Percentiles rank a stretch among this genome's conserved stretches.
phyloP scores from a whole-genome alignment of 2,797 vertebrate species.

The Phalloptychus januarius region DNA sequence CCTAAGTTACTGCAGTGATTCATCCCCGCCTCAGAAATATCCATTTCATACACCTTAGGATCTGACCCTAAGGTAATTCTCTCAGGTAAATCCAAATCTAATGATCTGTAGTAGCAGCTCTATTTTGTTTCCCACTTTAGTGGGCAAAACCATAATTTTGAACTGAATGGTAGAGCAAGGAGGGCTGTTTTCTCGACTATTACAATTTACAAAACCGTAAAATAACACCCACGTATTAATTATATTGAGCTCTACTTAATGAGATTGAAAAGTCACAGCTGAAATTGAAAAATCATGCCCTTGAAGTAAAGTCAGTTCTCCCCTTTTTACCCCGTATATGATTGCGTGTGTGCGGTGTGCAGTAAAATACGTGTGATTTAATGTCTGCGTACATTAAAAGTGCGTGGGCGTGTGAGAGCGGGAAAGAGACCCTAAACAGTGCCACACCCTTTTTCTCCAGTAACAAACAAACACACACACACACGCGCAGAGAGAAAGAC shows the following conservation, averaged over 20 bases:
- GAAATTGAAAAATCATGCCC: constrained; percentile 63
- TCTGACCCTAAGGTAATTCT: constrained; percentile 78
- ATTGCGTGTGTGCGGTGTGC: neutral
- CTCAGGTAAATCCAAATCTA: constrained; percentile 73
- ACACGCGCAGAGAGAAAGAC: constrained; percentile 60
- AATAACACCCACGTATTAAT: constrained; percentile 62
- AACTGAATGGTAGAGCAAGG: constrained; percentile 50
- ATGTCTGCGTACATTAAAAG: constrained; percentile 39
- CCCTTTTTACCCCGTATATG: constrained; percentile 17
- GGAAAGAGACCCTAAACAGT: constrained; percentile 67
- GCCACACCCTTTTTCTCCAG: constrained; percentile 90
- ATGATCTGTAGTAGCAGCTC: constrained; percentile 74
- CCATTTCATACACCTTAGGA: constrained; percentile 79
- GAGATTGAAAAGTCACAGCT: constrained; percentile 60
- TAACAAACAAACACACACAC: constrained; percentile 69
- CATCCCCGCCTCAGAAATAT: constrained; percentile 79
- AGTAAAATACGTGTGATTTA: constrained; percentile 44
- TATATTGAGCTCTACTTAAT: constrained; percentile 56
- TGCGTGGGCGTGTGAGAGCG: constrained; percentile 54
- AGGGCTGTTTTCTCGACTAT: constrained; percentile 42
- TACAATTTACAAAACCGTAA: constrained; percentile 58
- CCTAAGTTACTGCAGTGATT: constrained; percentile 79
- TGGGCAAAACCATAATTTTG: constrained; percentile 51
- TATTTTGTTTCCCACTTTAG: constrained; percentile 72
- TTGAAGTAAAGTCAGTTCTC: constrained; percentile 55